These are phyloP conservation scores for Pterostichus madidus DNA, from an alignment of 2,888 invertebrate species.

Conservation along the genomic window DNA sequence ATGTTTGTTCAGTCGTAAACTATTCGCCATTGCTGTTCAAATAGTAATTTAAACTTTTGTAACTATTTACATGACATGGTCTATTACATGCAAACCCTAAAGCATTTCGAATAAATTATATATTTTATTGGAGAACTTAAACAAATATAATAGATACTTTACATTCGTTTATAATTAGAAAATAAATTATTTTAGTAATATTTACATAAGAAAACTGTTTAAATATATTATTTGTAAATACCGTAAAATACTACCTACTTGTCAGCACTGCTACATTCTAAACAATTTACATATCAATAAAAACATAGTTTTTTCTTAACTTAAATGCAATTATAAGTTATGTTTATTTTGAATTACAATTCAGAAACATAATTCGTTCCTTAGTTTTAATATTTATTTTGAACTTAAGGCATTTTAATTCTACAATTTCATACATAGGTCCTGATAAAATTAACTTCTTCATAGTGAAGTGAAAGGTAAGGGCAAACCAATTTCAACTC, in stretches of 20 bases:
- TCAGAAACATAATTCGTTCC: no score
- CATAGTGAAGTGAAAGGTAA: no score
- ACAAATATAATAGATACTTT: slow-evolving; percentile 40
- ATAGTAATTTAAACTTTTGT: slow-evolving; percentile 62
- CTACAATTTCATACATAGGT: no score
- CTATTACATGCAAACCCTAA: slow-evolving; percentile 44
- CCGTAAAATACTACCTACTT: slow-evolving; percentile 1
- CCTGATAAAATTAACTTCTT: no score
- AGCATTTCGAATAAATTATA: slow-evolving; percentile 55
- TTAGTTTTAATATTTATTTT: no score
- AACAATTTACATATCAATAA: no score
- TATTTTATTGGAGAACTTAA: slow-evolving; percentile 55
- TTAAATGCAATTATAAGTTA: no score
- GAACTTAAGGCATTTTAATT: no score
- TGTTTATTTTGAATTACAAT: no score
- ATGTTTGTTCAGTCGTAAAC: slow-evolving; percentile 60
- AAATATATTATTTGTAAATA: slow-evolving; percentile 35
- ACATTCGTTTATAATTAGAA: slow-evolving; percentile 52
- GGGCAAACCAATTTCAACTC: neutral
- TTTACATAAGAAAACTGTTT: slow-evolving; percentile 23
- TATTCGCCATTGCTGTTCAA: slow-evolving; percentile 54
- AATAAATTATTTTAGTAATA: slow-evolving; percentile 49
- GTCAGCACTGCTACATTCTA: slow-evolving; percentile 4
- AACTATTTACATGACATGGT: slow-evolving; percentile 50
- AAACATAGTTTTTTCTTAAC: no score